Base-by-base conservation (phyloP, 2,888 invertebrate species). In the Gisinianus flammeolus region DNA sequence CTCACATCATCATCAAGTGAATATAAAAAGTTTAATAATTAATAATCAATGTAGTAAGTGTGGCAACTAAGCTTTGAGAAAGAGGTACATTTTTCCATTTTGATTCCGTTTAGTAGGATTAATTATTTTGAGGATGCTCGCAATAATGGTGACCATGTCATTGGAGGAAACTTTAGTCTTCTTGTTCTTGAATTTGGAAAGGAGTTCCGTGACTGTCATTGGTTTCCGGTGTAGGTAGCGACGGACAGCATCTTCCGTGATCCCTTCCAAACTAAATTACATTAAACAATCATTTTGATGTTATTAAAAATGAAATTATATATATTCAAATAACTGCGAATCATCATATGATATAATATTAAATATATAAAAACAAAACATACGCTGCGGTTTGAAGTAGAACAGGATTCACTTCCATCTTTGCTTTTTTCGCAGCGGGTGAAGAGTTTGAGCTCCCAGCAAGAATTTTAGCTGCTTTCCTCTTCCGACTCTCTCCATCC, bases 221-320 rank as follows among this genome's bases (percentile, higher is more conserved):
- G 98, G 99, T 86, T 98, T 98, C 12, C 98, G 91, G 87, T 94
- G 93, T 44, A 99, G 89, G 88, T 99, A 98, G 22, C 97, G 91
- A 2, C 97, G 90, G 6, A 99, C 96, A 0, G 96, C 94, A 85
- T 97, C 97, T 87, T 98, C 97, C 0, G 95, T 95, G 54, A 97
- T 95, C 72, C 95, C 95, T 86, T 93, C 94, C 85, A 94, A 94
- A 86, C 93, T 94, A 86, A 58, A 76, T 35, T 8, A 35, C 8
- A 66, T 6, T 26, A 74, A 56, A n/a, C n/a, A 35, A 35, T 8
- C 35, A 35, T 8, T 35, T 35, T 35, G 35, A 35, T 33, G 28
- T 52, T 52, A 68, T 19, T 52, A 52, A 4, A 35, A 35, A 8
- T 35, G 35, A 12, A 35, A 12, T 35, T 8, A 8, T 12, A 35